Base-by-base conservation (phyloP, 2,888 invertebrate genomes). In the Odontocerum albicorne region DNA sequence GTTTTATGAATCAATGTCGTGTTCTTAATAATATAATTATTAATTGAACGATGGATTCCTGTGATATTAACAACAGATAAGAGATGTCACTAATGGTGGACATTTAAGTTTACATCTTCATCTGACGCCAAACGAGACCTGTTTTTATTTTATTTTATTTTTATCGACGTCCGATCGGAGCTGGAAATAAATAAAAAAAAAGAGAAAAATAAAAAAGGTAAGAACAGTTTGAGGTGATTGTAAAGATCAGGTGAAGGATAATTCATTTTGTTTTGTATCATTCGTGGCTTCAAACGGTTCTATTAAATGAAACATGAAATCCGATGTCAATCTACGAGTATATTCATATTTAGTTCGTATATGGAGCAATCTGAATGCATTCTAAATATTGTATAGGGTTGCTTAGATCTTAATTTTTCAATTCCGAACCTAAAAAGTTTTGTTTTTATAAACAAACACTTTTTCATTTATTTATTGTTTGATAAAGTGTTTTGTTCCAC, bases 51-150 rank as follows among this genome's bases (percentile, higher is more conserved):
- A 52, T 53, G 52, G 49, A 53, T 49, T 12, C 55, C 32, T 31
- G 36, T 46, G 60, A 60, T 60, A 55, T 50, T 56, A 47, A 49
- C 52, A 49, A 50, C 46, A 44, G 61, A 61, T 61, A 61, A 61
- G 52, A 49, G 49, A 58, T 61, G 61, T 61, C 61, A 61, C 61
- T 60, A 60, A 60, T 60, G 57, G 60, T 57, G 42, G 57, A 60
- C 60, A 55, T 60, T 60, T 57, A 43, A 54, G 55, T 60, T 55
- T 55, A 60, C 60, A 57, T 57, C 60, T 60, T 60, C 60, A 60
- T 60, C 57, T 60, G 60, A 60, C 57, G 55, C 55, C 43, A 39
- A 52, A 52, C 46, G 42, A 57, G 45, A 56, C 52, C 53, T 39
- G 59, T 52, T 53, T 59, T 54, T 44, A 47, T 45, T 51, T 51